Base-by-base conservation (phyloP, 2,113 vertebrate genomes). In the Leiothrix lutea region DNA sequence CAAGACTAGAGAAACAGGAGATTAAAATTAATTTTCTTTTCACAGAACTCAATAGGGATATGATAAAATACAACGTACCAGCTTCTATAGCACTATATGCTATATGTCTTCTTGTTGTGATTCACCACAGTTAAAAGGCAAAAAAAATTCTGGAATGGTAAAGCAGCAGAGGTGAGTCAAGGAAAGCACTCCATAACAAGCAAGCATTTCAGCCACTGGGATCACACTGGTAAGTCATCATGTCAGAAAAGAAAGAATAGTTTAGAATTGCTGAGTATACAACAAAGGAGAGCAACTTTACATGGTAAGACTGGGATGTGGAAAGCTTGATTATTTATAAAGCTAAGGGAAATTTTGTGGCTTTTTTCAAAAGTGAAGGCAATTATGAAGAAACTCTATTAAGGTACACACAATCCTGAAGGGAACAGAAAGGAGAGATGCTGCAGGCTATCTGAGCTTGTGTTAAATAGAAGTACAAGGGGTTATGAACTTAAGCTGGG, bases 401-500 rank as follows among this genome's bases (percentile, higher is more conserved):
- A 97, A 97, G 94, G 95, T 97, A 93, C 93, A 97, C 89, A 97
- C 92, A 98, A 91, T 97, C 94, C 98, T 98, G 96, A 96, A 97
- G 97, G 98, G 98, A 98, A 80, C 95, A 65, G 79, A 94, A 94
- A 95, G 97, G 97, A 98, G 94, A 97, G 97, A 97, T 98, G 98
- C 98, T 98, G 94, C 97, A 98, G 98, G 98, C 98, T 97, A 98
- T 98, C 95, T 97, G 95, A 96, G 97, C 96, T 94, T 92, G 95
- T 98, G 98, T 98, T 98, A 98, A 98, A 97, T 95, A 97, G 88
- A 96, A 96, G 97, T 97, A 98, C 96, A 97, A 97, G 97, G 95
- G 98, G 98, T 97, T 97, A 97, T 97, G 98, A 98, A 98, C 98
- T 95, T 96, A 79, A 93, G 94, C 96, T 97, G 88, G 93, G 90